Base-by-base conservation (phyloP, 2,797 vertebrate genomes). In the Oreochromis grahami region DNA sequence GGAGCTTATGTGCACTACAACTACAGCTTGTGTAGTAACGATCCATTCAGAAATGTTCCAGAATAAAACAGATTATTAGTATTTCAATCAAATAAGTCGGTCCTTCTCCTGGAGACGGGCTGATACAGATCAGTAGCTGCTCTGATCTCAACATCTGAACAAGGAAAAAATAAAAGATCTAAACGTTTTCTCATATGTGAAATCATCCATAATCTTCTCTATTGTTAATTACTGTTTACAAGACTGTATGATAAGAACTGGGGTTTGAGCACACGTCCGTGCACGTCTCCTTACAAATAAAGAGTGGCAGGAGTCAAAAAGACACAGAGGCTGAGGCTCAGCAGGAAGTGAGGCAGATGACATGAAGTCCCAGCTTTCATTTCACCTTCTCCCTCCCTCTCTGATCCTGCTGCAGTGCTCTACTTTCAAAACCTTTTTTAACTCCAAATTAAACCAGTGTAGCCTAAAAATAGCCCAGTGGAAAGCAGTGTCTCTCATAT, bases 341-440 rank as follows among this genome's bases (percentile, higher is more conserved):
- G 82, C 63, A 53, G 78, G 76, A 79, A 82, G 77, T 56, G 72
- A 52, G 41, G 48, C 68, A 78, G 78, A 86, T 50, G 7, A 48
- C 76, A 78, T 76, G 60, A 85, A 68, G 50, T 83, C 68, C 43
- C 34, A 4, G 74, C 84, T 89, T 86, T 89, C 77, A 81, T 84
- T 85, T 86, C 78, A 83, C 76, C 72, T 80, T 84, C 24, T 21
- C 78, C 36, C 13, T 45, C 26, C 21, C 53, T 43, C 51, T 32
- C 6, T 3, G 8, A 2, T 55, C 14, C 82, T 90, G 80, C 85
- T 89, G 88, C 91, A 90, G 87, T 90, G 89, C 70, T 92, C 90
- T 79, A 85, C 21, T 93, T 91, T 88, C 68, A 36, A 68, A 85
- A 81, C 76, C 85, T 78, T 56, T 51, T 81, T 84, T 82, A 78